phyloP scores from a whole-genome alignment of 1,140 invertebrate species.

The Ptiloglossa arizonensis region DNA sequence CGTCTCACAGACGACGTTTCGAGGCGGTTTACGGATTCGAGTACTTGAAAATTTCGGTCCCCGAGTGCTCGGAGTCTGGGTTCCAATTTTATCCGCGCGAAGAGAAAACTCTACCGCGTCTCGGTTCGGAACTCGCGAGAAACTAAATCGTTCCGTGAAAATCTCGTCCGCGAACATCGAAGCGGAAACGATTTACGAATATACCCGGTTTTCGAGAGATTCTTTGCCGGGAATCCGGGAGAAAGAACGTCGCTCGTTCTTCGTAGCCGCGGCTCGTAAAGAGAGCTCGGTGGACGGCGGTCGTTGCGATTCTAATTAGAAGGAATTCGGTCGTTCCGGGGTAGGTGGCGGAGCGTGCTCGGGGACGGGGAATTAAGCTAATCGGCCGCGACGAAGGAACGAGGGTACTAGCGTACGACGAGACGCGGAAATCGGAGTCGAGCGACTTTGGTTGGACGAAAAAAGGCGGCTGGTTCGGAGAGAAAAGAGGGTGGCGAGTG shows the following conservation, averaged over 20 bases:
- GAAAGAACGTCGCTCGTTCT: too few species aligned
- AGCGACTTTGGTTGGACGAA: background rate
- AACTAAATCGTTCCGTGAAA: too few species aligned
- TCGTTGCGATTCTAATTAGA: conserved; percentile 77
- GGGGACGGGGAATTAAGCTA: conserved; percentile 74
- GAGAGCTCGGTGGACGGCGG: conserved; percentile 20
- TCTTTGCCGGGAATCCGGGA: too few species aligned
- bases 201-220: too few species aligned
- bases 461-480: background rate
- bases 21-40: too few species aligned
- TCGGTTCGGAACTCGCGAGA: background rate
- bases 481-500: background rate
- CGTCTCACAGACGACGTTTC: too few species aligned
- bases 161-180: too few species aligned
- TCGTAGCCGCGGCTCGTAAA: conserved; percentile 50
- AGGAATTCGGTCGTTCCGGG: conserved; percentile 64
- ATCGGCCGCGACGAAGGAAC: conserved; percentile 56
- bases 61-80: too few species aligned
- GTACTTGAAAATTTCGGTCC: too few species aligned
- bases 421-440: conserved; percentile 12
- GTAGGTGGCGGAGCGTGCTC: conserved; percentile 67
- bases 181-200: too few species aligned
- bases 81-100: too few species aligned
- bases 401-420: conserved; percentile 5
- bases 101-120: too few species aligned